A percentile compares a stretch with the other conserved stretches of the same genome.
Conservation (phyloP, 2,797 vertebrate genomes). For the Phalanger gymnotis region DNA sequence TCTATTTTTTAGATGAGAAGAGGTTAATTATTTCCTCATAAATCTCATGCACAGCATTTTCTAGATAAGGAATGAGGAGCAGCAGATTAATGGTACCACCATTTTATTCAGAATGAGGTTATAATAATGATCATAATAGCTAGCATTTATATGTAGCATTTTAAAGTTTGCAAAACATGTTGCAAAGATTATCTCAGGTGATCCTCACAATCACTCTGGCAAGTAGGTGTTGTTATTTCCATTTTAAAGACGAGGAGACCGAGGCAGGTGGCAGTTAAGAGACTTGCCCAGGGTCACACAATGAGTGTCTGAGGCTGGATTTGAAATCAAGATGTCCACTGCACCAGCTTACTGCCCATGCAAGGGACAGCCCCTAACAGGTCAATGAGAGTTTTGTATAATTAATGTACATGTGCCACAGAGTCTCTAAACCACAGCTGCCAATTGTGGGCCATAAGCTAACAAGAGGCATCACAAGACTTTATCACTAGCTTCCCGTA, state of each 20-base stretch:
- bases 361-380: neutral
- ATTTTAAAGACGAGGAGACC: neutral
- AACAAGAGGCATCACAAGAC: conserved; percentile 48
- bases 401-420: neutral
- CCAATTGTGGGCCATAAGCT: conserved; percentile 48
- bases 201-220: neutral
- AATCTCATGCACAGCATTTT: conserved; percentile 3
- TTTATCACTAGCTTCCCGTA: neutral
- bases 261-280: neutral
- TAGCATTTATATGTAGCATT: neutral
- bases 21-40: neutral
- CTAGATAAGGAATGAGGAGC: conserved; percentile 8
- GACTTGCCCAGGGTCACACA: neutral
- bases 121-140: neutral
- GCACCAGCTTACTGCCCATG: neutral
- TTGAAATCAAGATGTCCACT: neutral
- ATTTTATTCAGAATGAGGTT: neutral
- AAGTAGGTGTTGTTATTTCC: neutral
- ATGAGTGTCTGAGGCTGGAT: neutral
- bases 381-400: conserved; percentile 29
- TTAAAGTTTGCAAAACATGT: neutral
- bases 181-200: neutral
- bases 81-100: neutral
- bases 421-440: conserved; percentile 35
- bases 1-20: conserved; percentile 26